Conservation (phyloP, 2,888 invertebrate genomes). For the Erebia palarica region DNA sequence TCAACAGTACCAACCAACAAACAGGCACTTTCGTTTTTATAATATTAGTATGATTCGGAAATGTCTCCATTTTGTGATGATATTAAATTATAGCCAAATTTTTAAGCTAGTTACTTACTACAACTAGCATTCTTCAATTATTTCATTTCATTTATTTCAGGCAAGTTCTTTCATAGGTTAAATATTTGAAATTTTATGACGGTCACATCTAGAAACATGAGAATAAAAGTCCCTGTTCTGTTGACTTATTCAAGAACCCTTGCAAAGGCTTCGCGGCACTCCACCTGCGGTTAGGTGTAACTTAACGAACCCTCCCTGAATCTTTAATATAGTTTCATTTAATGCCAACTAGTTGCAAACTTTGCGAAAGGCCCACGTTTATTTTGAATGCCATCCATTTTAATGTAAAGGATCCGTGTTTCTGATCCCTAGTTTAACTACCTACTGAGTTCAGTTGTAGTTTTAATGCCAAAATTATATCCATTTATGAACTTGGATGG, state of each 20-base stretch:
- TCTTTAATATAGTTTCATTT: conserved; percentile 80
- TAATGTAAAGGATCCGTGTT: conserved; percentile 29
- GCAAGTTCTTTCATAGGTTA: too few species aligned
- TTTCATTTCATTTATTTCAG: too few species aligned
- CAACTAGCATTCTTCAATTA: too few species aligned
- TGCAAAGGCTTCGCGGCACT: conserved; percentile 65
- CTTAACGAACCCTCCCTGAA: conserved; percentile 78
- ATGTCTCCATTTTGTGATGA: too few species aligned
- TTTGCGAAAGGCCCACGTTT: conserved; percentile 59
- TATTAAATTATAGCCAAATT: too few species aligned
- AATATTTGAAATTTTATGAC: neutral
- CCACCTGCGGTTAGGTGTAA: conserved; percentile 78
- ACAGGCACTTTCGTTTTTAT: too few species aligned
- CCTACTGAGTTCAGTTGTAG: neutral
- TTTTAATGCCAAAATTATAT: conserved; percentile 7
- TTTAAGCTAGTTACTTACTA: too few species aligned
- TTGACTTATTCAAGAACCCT: conserved; percentile 72
- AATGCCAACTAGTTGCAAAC: conserved; percentile 71
- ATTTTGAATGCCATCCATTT: conserved; percentile 50
- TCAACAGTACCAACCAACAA: too few species aligned
- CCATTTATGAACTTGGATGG: too few species aligned
- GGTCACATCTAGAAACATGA: conserved; percentile 46
- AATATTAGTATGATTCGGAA: too few species aligned
- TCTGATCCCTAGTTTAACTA: conserved; percentile 27
- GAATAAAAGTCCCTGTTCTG: conserved; percentile 39